phyloP scores from a whole-genome alignment of 2,797 vertebrate species.

The Muscicapa comitata region DNA sequence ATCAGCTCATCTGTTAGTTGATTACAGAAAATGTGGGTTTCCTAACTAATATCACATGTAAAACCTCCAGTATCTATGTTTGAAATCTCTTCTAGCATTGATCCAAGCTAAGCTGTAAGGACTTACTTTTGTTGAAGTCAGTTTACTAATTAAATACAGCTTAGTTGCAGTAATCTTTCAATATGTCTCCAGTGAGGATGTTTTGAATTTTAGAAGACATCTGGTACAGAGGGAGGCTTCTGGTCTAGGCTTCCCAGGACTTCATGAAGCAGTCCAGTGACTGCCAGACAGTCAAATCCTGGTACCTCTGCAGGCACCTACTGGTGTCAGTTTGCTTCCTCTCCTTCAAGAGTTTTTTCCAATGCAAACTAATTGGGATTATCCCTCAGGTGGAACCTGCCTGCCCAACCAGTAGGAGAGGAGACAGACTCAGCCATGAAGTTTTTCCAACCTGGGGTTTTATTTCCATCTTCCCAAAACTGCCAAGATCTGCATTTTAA shows the following conservation, averaged over 20 bases:
- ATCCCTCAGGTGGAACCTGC: background rate
- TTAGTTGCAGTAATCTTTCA: background rate
- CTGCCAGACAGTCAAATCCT: background rate
- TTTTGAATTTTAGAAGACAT: background rate
- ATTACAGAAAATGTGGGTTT: background rate
- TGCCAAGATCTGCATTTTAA: background rate
- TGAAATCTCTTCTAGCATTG: background rate
- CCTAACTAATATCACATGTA: background rate
- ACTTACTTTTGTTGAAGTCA: background rate
- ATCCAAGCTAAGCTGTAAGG: background rate
- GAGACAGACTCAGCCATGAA: background rate
- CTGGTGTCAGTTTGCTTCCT: background rate
- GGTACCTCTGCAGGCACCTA: accelerated
- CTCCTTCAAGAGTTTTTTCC: background rate
- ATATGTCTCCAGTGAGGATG: background rate
- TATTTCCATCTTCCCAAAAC: background rate
- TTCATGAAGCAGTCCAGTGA: background rate
- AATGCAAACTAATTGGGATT: background rate
- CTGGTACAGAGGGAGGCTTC: background rate
- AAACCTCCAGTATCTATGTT: background rate
- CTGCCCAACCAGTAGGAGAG: background rate
- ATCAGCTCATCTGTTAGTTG: background rate
- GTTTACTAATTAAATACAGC: background rate
- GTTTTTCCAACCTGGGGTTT: background rate
- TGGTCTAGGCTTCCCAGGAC: background rate